Evolutionary conservation across 2,888 invertebrate genomes (phyloP).

Genomic region (Erpobdella octoculata): DNA sequence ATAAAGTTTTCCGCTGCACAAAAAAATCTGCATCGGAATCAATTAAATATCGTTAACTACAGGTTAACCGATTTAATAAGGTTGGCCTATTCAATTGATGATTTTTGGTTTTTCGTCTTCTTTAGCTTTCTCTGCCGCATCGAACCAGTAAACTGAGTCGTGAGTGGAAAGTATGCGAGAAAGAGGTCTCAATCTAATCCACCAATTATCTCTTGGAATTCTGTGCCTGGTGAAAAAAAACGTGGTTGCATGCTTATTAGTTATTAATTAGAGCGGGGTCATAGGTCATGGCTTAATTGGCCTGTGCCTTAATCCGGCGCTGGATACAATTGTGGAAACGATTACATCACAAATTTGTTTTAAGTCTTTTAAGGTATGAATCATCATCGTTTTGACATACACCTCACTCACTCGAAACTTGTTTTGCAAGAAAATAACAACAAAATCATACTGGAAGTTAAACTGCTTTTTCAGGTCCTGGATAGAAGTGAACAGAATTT

Average conservation of each 20-base stretch:
- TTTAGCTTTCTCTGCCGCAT: constrained; percentile 1
- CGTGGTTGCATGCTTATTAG: background rate
- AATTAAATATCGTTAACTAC: too few relatives aligned
- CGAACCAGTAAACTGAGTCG: constrained; percentile 29
- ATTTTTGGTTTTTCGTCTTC: constrained; percentile 13
- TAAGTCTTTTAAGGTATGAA: too few relatives aligned
- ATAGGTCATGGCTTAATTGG: too few relatives aligned
- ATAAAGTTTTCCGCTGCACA: too few relatives aligned
- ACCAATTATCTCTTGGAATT: constrained; percentile 32
- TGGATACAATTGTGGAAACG: too few relatives aligned
- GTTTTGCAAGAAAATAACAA: background rate
- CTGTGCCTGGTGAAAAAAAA: constrained; percentile 25
- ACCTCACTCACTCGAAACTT: too few relatives aligned
- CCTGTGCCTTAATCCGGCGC: too few relatives aligned
- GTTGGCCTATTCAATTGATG: background rate
- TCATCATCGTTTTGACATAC: too few relatives aligned
- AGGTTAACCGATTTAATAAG: too few relatives aligned
- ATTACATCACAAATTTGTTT: too few relatives aligned
- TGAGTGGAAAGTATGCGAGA: constrained; percentile 27
- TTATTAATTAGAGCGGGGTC: background rate
- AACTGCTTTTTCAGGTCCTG: constrained; percentile 29
- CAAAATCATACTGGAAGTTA: constrained; percentile 17
- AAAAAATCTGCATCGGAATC: too few relatives aligned
- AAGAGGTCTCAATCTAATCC: constrained; percentile 30
- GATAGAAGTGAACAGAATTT: constrained; percentile 22